Evolutionary conservation across 2,797 vertebrate genomes (phyloP), one percentile per base, ranked within the genome.

Genomic region (Eulemur coronatus): DNA sequence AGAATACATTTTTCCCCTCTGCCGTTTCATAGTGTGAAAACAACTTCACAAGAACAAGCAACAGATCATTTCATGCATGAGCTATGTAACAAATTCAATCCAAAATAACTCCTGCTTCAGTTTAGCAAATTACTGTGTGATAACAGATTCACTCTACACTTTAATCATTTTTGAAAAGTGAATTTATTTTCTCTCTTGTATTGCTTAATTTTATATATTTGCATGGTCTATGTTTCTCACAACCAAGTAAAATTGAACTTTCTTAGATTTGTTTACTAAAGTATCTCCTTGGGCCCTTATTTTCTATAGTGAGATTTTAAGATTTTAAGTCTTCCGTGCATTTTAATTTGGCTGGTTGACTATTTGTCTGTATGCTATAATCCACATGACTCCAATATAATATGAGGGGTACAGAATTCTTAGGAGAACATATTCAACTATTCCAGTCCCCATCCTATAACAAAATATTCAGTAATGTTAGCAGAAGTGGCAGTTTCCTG

Each of bases 71-170:
- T 97, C 91, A 73, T 67, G 84, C 84, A 75, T 43, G 95, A 96
- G 0, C 5, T 28, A 63, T 20, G 81, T n/a, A 57, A 96, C 92
- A 79, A 97, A 97, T 84, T 82, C 93, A 89, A 35, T 52, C 41
- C 94, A 89, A 96, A 97, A 92, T 97, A 96, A 91, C 82, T 73
- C 72, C 80, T 70, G 65, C 91, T 97, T 81, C 88, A 88, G 43
- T 63, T 97, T 73, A 95, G 30, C 61, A 97, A 97, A 96, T 82
- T 41, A 93, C 52, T 55, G 81, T 18, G 97, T 69, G 96, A 93
- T 4, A 92, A 70, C 33, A 93, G 67, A 95, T 38, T 75, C 80
- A 41, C 52, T 48, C 41, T 91, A 20, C 59, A 84, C 43, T 95
- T 96, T 82, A 52, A 79, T 97, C 35, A 67, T 94, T 24, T 87